Base-by-base conservation (phyloP, 2,888 invertebrate species). In the Tenthredo distinguenda region DNA sequence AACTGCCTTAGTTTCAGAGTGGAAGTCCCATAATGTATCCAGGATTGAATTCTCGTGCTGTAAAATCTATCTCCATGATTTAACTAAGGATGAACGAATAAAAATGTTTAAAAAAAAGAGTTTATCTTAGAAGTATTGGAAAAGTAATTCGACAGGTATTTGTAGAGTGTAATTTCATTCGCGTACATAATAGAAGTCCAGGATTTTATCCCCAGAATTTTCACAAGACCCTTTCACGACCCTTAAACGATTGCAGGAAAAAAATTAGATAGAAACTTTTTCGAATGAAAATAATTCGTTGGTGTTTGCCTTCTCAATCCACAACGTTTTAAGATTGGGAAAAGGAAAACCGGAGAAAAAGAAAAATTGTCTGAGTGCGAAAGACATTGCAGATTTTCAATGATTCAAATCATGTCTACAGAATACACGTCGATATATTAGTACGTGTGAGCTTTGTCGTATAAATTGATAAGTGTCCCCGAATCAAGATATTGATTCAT, bases 121-220 rank as follows among this genome's bases (percentile, higher is more conserved):
- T 26, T 31, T 65, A 26, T 31, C 31, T 10, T 40, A 15, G 0
- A 68, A 68, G 31, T 68, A 68, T 68, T 72, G 72, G n/a, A 74
- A 74, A 43, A 74, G 72, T 74, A n/a, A 74, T 74, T 74, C 21
- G 4, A 26, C 18, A 47, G 7, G 26, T 47, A 47, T 76, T 76
- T 76, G 43, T 76, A 21, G 18, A 26, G 43, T 47, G 76, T 47
- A 50, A 76, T 26, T 47, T 26, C 47, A 18, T 76, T 26, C 15
- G 76, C 50, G 15, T 26, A 31, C 15, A 21, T 43, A 21, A 21
- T 76, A 26, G 47, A 76, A 76, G 31, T 47, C 76, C 34, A 26
- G 26, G 43, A 76, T 76, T 47, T 76, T 76, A 43, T 76, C 47
- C 31, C 26, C 26, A 31, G 26, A 26, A 76, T 50, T 50, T 31